These are phyloP conservation scores for Rachycentron canadum DNA, from an alignment of 2,797 vertebrate species.

Conservation along the genomic window DNA sequence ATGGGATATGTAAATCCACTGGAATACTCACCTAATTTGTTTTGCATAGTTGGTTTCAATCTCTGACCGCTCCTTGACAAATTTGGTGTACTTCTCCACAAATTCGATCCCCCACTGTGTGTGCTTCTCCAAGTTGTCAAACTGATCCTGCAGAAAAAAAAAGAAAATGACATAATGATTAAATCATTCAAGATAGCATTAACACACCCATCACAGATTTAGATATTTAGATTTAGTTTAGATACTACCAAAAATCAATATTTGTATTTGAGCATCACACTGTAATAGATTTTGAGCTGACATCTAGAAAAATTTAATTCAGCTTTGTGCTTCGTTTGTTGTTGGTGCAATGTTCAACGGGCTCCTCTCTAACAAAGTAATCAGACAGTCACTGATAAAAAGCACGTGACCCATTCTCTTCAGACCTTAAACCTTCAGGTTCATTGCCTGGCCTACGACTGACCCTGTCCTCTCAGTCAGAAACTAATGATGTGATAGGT, in stretches of 20 bases:
- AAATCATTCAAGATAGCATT: not conserved
- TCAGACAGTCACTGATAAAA: constrained; percentile 4
- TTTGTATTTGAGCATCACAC: not conserved
- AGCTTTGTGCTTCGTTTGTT: not conserved
- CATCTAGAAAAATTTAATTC: not conserved
- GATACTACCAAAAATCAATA: not conserved
- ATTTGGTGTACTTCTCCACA: constrained; percentile 97
- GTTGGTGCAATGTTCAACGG: not conserved
- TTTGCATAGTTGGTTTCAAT: constrained; percentile 99
- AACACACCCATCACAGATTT: no score
- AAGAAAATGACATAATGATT: constrained; percentile 7
- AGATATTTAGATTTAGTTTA: no score
- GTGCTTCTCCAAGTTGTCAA: constrained; percentile 99
- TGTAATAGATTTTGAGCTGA: not conserved
- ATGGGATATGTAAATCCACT: not conserved
- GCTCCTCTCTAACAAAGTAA: not conserved
- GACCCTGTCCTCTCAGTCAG: not conserved
- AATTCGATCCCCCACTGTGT: constrained; percentile 98
- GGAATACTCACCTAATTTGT: constrained; percentile 94
- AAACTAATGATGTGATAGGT: not conserved
- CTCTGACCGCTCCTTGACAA: constrained; percentile 97
- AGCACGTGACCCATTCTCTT: constrained; percentile 3
- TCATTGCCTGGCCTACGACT: not conserved
- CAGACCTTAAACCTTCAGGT: not conserved
- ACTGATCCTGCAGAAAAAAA: constrained; percentile 92